These are phyloP conservation scores for Buteo buteo DNA, from an alignment of 2,113 vertebrate species.

Conservation along the genomic window DNA sequence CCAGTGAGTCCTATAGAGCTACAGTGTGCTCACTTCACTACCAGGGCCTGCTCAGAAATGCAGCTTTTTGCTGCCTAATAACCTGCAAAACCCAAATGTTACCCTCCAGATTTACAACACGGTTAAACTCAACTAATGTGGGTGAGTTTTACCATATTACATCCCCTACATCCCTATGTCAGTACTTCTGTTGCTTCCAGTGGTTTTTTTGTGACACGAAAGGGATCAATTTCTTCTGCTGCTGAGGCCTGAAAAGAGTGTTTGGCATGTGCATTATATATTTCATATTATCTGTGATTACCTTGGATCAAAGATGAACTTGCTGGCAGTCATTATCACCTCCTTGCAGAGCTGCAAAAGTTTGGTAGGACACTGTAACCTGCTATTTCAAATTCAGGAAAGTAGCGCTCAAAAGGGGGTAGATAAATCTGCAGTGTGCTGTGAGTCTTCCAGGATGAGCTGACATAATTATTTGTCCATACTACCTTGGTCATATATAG, in stretches of 20 bases:
- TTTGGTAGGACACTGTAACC: not conserved
- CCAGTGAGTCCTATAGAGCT: not conserved
- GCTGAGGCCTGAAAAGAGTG: not conserved
- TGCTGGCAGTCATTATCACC: conserved; percentile 8
- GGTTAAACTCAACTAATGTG: not conserved
- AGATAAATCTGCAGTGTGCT: not conserved
- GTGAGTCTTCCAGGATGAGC: not conserved
- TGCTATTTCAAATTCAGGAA: not conserved
- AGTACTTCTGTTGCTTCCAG: not conserved
- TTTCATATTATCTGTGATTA: not conserved
- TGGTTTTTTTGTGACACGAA: not conserved
- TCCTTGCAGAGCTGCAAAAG: not conserved
- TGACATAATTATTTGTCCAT: not conserved
- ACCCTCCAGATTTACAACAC: not conserved
- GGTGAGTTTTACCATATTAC: not conserved
- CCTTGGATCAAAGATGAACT: conserved; percentile 11
- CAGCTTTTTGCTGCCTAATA: not conserved
- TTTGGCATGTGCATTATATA: not conserved
- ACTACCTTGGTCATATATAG: not conserved
- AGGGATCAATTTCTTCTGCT: not conserved
- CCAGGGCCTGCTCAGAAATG: not conserved
- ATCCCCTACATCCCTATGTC: not conserved
- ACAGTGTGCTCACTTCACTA: not conserved
- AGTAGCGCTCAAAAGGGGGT: not conserved
- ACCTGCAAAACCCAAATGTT: not conserved